phyloP scores from a whole-genome alignment of 2,888 invertebrate species.

The Ephialtes manifestator region DNA sequence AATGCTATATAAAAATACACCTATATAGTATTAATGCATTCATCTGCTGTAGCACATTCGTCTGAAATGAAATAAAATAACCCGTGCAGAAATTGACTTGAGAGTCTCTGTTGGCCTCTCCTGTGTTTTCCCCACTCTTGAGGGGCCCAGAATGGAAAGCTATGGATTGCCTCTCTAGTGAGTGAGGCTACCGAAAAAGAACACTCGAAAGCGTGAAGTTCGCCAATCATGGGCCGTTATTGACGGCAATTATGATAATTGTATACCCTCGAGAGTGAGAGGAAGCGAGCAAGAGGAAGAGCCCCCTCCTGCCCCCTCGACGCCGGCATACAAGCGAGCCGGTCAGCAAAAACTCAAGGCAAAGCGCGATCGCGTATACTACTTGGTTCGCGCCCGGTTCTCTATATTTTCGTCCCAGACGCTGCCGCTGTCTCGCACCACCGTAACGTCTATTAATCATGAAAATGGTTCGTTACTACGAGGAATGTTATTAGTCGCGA shows the following conservation, averaged over 20 bases:
- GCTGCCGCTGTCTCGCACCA: not conserved
- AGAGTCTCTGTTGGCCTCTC: not conserved
- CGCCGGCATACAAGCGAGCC: slow-evolving; percentile 54
- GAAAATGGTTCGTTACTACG: slow-evolving; percentile 82
- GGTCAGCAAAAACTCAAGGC: slow-evolving; percentile 30
- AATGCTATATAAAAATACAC: no score
- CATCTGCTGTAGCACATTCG: no score
- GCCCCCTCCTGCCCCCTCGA: slow-evolving; percentile 40
- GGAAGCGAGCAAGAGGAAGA: slow-evolving; percentile 54
- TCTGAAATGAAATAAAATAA: no score
- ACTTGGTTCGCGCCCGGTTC: not conserved
- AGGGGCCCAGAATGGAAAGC: not conserved
- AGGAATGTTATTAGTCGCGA: slow-evolving; percentile 78
- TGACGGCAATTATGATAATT: slow-evolving; percentile 85
- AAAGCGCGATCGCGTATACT: slow-evolving; percentile 26
- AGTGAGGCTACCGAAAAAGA: slow-evolving; percentile 82
- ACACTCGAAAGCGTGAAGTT: slow-evolving; percentile 82
- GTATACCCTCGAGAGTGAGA: slow-evolving; percentile 78
- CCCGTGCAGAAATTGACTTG: no score
- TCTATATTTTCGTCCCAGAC: not conserved
- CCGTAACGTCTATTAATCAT: slow-evolving; percentile 81
- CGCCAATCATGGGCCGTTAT: slow-evolving; percentile 84
- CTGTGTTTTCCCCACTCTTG: not conserved
- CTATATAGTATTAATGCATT: no score
- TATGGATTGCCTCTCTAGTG: not conserved